A percentile compares a stretch with the other conserved stretches of the same genome.
These are phyloP conservation scores for Halcyon leucocephala DNA, from an alignment of 2,797 vertebrate genomes.

Conservation along the genomic window DNA sequence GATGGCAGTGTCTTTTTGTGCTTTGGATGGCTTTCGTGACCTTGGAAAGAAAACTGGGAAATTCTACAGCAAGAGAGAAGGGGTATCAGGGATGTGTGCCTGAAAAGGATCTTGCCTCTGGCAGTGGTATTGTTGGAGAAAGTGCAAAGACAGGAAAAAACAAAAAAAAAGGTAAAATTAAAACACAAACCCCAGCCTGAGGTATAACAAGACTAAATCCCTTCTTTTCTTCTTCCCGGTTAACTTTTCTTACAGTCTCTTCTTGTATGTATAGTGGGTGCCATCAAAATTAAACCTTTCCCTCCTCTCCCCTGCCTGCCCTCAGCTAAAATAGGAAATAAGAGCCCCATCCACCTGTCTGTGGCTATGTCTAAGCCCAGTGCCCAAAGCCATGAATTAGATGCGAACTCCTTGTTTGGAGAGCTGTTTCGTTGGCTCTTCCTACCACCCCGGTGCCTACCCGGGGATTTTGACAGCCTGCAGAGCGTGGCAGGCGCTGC, in stretches of 20 bases:
- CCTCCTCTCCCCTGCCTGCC: neutral
- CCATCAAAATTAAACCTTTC: neutral
- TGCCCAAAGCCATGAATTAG: neutral
- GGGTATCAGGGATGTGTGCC: neutral
- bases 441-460: neutral
- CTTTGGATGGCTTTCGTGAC: neutral
- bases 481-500: neutral
- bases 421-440: neutral
- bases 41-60: neutral
- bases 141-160: neutral
- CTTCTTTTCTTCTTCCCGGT: neutral
- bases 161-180: neutral
- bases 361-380: neutral
- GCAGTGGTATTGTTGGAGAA: neutral
- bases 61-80: neutral
- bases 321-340: neutral
- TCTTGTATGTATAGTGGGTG: neutral
- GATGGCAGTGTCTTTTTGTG: neutral
- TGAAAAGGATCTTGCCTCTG: conserved; percentile 3
- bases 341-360: neutral
- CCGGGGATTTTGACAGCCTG: rapidly evolving
- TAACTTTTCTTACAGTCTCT: neutral
- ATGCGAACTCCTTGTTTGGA: neutral
- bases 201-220: conserved; percentile 1
- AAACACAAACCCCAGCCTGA: neutral